Base-by-base conservation (phyloP, 2,797 vertebrate species). In the Discoglossus pictus region DNA sequence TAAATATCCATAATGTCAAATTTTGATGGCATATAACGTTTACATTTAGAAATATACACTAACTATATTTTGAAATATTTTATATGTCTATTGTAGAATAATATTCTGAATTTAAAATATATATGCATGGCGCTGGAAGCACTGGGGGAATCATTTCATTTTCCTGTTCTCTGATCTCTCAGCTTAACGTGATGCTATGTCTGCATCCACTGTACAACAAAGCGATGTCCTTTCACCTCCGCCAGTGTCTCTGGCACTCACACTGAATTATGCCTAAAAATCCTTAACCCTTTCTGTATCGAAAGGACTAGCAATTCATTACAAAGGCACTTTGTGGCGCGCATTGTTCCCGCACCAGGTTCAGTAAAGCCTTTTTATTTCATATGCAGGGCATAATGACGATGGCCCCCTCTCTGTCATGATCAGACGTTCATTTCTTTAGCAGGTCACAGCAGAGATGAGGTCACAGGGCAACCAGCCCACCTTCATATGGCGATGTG, bases 401-500 rank as follows among this genome's bases (percentile, higher is more conserved):
- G 25, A 46, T 25, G n/a, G 27, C 40, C 61, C 25, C 54, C 61
- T 64, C 68, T 65, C 56, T 71, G 58, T 71, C 68, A 59, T 43
- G 38, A 64, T 65, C 52, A 64, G 61, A 59, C 61, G 27, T 65
- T 71, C 53, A 59, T 71, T 71, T 71, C 61, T 71, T 47, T 42
- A 44, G 61, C 53, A 65, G 68, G 68, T 71, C 68, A 65, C 35
- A 58, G 68, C 46, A 36, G 53, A 58, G 46, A 61, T 71, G 68
- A 71, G 68, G 68, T 71, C 68, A 71, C 68, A 55, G 68, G 68
- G 61, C 61, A 71, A 71, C 38, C 61, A 48, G 61, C 53, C 61
- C 61, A 71, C 79, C 76, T 79, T 80, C 65, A 67, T 20, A 62
- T 43, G 40, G 44, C 74, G 50, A 65, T 65, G 73, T 25, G 17